A percentile compares a stretch with the other conserved stretches of the same genome.
phyloP scores from a whole-genome alignment of 1,140 invertebrate genomes.

The Drosophila sechellia region DNA sequence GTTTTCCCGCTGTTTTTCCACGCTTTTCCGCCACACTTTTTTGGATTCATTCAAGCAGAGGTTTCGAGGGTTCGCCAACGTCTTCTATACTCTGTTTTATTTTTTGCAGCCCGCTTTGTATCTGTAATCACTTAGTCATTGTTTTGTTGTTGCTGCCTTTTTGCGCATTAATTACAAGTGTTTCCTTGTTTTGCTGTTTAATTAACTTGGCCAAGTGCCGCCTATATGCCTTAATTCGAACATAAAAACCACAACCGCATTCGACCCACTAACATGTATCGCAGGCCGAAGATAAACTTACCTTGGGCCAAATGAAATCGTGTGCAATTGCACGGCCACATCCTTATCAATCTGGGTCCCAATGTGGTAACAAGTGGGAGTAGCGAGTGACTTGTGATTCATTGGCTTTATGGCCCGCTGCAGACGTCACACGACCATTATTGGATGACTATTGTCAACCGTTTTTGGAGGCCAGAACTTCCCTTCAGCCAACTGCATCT shows the following conservation, averaged over 20 bases:
- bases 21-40: slow-evolving; percentile 60
- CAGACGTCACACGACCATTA: slow-evolving; percentile 35
- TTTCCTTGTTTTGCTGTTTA: slow-evolving; percentile 62
- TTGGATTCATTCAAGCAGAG: slow-evolving; percentile 58
- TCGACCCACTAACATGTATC: slow-evolving; percentile 64
- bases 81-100: slow-evolving; percentile 16
- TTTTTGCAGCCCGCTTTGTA: slow-evolving; percentile 47
- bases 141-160: slow-evolving; percentile 54
- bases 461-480: slow-evolving; percentile 13
- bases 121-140: slow-evolving; percentile 71
- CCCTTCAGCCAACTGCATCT: slow-evolving; percentile 11
- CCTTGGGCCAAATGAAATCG: slow-evolving; percentile 55
- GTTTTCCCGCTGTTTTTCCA: slow-evolving; percentile 46
- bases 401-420: slow-evolving; percentile 1
- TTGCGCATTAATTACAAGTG: slow-evolving; percentile 71
- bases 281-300: slow-evolving; percentile 37
- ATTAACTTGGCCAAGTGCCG: slow-evolving; percentile 39
- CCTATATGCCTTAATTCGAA: neutral
- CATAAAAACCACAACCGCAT: slow-evolving; percentile 25
- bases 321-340: slow-evolving; percentile 13
- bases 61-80: slow-evolving; percentile 39
- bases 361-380: slow-evolving; percentile 5
- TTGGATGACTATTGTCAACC: slow-evolving; percentile 32
- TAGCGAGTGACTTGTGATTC: slow-evolving; percentile 21
- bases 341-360: slow-evolving; percentile 29